These are phyloP conservation scores for Lepidocyrtinus sp. DNA, from an alignment of 2,888 invertebrate genomes.

Conservation along the genomic window DNA sequence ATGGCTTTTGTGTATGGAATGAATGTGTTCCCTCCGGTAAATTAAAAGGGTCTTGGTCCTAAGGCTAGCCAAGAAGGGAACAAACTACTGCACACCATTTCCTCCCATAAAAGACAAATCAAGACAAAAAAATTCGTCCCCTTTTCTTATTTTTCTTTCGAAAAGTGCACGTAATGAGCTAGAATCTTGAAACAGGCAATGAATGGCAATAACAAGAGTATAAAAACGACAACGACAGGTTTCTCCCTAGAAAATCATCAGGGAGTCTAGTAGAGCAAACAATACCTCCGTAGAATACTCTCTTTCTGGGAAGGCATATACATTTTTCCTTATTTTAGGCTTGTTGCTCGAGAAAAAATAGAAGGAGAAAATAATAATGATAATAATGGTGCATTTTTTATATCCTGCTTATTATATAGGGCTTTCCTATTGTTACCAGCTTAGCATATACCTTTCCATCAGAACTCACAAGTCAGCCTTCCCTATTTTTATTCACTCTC, in stretches of 20 bases:
- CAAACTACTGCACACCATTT: neutral
- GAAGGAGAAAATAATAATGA: neutral
- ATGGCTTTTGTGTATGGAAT: neutral
- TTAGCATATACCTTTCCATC: neutral
- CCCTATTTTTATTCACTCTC: neutral
- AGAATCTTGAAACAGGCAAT: neutral
- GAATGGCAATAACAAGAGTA: neutral
- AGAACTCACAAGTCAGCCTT: neutral
- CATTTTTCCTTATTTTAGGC: neutral
- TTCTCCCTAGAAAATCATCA: neutral
- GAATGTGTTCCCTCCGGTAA: neutral
- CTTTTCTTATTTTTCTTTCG: too few species aligned
- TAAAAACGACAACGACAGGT: neutral
- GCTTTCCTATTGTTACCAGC: neutral
- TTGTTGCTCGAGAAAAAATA: neutral
- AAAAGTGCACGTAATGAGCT: neutral
- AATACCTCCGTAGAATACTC: neutral
- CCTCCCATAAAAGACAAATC: too few species aligned
- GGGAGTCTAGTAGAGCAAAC: neutral
- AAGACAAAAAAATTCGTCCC: too few species aligned
- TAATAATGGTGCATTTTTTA: neutral
- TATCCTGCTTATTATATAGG: neutral
- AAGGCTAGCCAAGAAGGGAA: neutral
- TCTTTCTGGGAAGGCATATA: neutral
- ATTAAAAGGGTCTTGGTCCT: neutral